Evolutionary conservation across 2,113 vertebrate genomes (phyloP).

Genomic region (Scomber scombrus): DNA sequence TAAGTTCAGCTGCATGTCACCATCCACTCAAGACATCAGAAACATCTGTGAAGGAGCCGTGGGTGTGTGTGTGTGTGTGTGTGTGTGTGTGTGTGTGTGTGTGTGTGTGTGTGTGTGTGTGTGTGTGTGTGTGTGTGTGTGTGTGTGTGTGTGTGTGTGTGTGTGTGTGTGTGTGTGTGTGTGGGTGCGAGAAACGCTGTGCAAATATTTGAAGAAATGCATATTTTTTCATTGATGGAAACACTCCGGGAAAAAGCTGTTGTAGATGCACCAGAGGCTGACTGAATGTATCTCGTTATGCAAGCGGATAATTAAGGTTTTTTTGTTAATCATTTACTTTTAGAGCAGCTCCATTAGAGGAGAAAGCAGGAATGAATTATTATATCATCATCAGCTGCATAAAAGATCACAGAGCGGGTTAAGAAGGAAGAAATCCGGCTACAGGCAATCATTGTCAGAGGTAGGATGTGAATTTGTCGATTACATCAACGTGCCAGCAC

Average conservation of each 20-base stretch:
- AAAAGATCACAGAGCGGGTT: neutral
- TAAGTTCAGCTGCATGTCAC: neutral
- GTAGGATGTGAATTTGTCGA: slow-evolving; percentile 36
- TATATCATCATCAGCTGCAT: slow-evolving; percentile 9
- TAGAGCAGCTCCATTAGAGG: slow-evolving; percentile 27
- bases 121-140: neutral
- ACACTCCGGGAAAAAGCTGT: slow-evolving; percentile 15
- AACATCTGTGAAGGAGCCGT: slow-evolving; percentile 1
- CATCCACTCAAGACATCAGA: too few species aligned
- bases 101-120: neutral
- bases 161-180: neutral
- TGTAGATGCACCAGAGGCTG: neutral
- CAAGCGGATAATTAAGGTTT: slow-evolving; percentile 11
- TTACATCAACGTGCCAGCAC: neutral
- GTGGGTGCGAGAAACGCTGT: slow-evolving; percentile 1
- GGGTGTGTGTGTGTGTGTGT: neutral
- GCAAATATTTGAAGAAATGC: neutral
- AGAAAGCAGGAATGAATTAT: slow-evolving; percentile 5
- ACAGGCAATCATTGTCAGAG: slow-evolving; percentile 17
- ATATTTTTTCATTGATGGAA: neutral
- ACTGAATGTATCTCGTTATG: slow-evolving; percentile 5
- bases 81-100: neutral
- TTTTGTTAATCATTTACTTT: slow-evolving; percentile 21
- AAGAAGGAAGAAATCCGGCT: slow-evolving; percentile 8
- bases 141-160: neutral